These are phyloP conservation scores for Danionella cerebrum DNA, from an alignment of 2,113 vertebrate genomes.

Conservation along the genomic window DNA sequence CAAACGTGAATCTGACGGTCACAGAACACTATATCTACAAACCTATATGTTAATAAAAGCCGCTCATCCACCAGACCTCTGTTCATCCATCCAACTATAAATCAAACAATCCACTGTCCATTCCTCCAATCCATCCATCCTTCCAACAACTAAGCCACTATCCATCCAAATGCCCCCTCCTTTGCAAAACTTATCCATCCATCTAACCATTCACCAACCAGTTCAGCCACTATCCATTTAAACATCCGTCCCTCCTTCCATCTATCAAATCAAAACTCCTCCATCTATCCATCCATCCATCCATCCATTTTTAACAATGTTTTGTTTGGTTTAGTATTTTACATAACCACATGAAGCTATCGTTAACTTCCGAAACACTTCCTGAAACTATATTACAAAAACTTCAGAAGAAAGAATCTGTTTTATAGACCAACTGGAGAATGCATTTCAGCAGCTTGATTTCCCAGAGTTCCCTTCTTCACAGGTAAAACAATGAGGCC, in stretches of 20 bases:
- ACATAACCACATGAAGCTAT: no score
- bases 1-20: no score
- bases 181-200: neutral
- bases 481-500: constrained; percentile 54
- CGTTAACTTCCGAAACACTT: no score
- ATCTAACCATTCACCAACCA: neutral
- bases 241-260: neutral
- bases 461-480: constrained; percentile 40
- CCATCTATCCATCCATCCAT: neutral
- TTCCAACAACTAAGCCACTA: neutral
- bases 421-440: neutral
- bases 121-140: neutral
- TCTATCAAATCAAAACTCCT: neutral
- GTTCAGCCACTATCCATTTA: neutral
- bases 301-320: neutral
- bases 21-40: no score
- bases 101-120: neutral
- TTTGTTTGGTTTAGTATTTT: no score
- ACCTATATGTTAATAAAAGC: no score
- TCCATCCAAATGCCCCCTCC: neutral
- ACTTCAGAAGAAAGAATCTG: neutral
- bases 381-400: no score
- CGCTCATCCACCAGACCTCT: no score
- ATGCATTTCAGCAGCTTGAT: neutral
- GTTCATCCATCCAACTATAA: neutral